Evolutionary conservation across 1,140 invertebrate genomes (phyloP), one percentile per base, ranked within the genome.

Genomic region (Wasmannia auropunctata): DNA sequence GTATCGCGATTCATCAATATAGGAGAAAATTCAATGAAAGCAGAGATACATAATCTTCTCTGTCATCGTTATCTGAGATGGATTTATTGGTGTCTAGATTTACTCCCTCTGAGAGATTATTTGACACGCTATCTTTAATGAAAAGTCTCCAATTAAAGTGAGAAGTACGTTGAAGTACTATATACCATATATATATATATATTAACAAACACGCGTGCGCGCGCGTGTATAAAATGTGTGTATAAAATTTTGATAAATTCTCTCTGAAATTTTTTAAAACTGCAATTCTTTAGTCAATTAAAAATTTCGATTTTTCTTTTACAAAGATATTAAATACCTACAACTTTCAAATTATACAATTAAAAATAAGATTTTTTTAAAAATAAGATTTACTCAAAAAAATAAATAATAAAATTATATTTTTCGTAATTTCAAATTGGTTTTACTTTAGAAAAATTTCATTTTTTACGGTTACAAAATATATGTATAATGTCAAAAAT

Each of bases 51-150:
- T 63, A 62, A 63, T 63, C 19, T 77, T 31, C 60, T 34, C 3
- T 19, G 54, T 63, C 56, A 62, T 77, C 34, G 40, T 77, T 63
- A 77, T 31, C 58, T n/a, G 25, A 1, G 11, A 77, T 77, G 28
- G 58, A 77, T 77, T 77, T 77, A 77, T 63, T 77, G 58, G 7
- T 3, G 25, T 63, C 19, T 63, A 54, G 25, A 62, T 77, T 77
- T 43, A 77, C 3, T 40, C 22, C 22, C 22, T 6, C 0, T 7
- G 14, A 37, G 37, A 46, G 22, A 16, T 62, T 63, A 31, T 43
- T 43, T 43, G 19, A 77, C 58, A 43, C 2, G 37, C 14, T 31
- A 31, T 63, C 16, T 63, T 31, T 77, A 31, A 43, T 77, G 11
- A 22, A 40, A 62, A 43, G 16, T 60, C 8, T 51, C n/a, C 19